A percentile compares a stretch with the other conserved stretches of the same genome.
Evolutionary conservation across 2,113 vertebrate species (phyloP).

Genomic region (Microcebus griseorufus): DNA sequence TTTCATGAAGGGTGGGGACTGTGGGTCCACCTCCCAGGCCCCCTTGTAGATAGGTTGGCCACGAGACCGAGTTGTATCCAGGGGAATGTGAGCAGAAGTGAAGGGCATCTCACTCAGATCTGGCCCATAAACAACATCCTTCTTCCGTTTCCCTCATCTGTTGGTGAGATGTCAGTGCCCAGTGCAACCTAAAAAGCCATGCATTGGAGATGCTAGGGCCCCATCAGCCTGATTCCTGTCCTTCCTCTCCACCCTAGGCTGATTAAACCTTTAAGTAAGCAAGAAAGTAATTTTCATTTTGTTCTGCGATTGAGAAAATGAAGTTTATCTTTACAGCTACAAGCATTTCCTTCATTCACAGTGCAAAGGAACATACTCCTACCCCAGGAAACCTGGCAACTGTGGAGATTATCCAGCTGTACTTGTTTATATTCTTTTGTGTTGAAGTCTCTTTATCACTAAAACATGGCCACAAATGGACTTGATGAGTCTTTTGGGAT

Average conservation of each 20-base stretch:
- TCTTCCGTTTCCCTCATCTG: background rate
- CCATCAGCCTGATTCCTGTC: background rate
- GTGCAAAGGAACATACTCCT: background rate
- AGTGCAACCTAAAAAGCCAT: background rate
- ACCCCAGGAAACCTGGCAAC: background rate
- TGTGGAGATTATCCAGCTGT: background rate
- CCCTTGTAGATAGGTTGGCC: background rate
- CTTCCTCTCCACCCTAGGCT: background rate
- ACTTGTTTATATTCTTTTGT: background rate
- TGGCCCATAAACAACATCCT: background rate
- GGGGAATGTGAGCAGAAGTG: background rate
- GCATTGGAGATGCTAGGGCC: background rate
- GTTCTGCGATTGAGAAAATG: background rate
- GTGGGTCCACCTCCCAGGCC: background rate
- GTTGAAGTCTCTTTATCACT: background rate
- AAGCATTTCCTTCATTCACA: background rate
- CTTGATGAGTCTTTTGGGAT: background rate
- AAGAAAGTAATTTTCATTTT: conserved; percentile 35
- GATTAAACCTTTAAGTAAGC: background rate
- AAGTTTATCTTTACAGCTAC: background rate
- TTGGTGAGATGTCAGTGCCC: background rate
- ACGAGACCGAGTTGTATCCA: background rate
- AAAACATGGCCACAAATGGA: background rate
- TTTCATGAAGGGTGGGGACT: background rate
- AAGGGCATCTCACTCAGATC: background rate